Conservation (phyloP, 2,113 vertebrate genomes). For the Micronisus gabar region DNA sequence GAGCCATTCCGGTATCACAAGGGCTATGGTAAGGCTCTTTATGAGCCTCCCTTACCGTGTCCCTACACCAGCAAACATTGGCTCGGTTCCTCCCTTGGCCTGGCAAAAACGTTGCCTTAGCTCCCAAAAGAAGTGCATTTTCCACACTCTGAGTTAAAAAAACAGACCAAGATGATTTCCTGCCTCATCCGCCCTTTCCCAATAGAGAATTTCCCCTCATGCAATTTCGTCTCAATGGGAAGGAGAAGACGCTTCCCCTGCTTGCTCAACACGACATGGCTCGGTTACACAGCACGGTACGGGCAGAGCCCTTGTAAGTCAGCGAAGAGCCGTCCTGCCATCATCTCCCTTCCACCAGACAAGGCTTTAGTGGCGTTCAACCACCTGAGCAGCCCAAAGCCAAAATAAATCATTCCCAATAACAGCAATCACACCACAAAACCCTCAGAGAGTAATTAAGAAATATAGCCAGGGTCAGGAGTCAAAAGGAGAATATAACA, state of each 20-base stretch:
- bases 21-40: fast-evolving
- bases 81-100: not conserved
- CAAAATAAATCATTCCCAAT: not conserved
- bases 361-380: not conserved
- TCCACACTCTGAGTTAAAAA: not conserved
- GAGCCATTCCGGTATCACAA: not conserved
- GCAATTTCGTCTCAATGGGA: not conserved
- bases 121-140: not conserved
- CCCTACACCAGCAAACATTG: not conserved
- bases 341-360: not conserved
- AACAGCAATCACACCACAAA: not conserved
- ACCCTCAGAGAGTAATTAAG: not conserved
- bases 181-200: not conserved
- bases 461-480: not conserved
- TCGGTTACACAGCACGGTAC: not conserved
- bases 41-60: not conserved
- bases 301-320: not conserved
- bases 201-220: not conserved
- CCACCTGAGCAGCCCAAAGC: not conserved
- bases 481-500: not conserved
- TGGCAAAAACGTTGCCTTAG: not conserved
- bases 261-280: not conserved
- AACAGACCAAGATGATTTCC: not conserved
- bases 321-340: not conserved
- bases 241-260: not conserved